Evolutionary conservation across 2,113 vertebrate genomes (phyloP), one percentile per base, ranked within the genome.

Genomic region (Hippocampus zosterae): DNA sequence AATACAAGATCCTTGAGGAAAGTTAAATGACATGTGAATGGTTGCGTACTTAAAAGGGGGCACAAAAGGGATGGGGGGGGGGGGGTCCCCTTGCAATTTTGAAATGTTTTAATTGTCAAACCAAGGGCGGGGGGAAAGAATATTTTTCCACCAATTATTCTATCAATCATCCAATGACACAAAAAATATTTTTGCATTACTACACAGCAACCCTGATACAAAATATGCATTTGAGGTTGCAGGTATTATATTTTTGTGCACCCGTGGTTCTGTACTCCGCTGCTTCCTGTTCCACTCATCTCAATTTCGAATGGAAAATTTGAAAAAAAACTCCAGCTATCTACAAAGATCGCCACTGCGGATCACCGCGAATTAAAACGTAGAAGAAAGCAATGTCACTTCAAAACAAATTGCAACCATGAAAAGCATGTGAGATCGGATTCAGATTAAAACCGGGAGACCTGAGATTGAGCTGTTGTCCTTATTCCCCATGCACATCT

Each of bases 381-480:
- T 65, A 71, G 75, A 80, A 75, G 63, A 48, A 61, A 27, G 42
- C 59, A 40, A 56, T 69, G 46, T 69, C 56, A 73, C 69, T 2
- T 37, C 69, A 78, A 88, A 83, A 74, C 73, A 84, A 86, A 88
- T 87, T 76, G 78, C 59, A 80, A 73, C 83, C 78, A 78, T 83
- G 66, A 83, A 85, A 84, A 85, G 71, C 67, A 79, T 52, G 75
- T 53, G 76, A 75, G 83, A 78, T 76, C 53, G 76, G 75, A 65
- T 63, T 10, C 66, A 87, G 81, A 86, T 87, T 81, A 78, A 81
- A 85, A 75, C 76, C 50, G 19, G 53, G 80, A 73, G 77, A 80
- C 66, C 78, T 80, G 79, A 77, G 67, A 70, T 75, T 53, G 72
- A 56, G 69, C 77, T 73, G 79, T 72, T 86, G 76, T 55, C 44